Evolutionary conservation across 2,888 invertebrate species (phyloP).

Genomic region (Thyatira batis): DNA sequence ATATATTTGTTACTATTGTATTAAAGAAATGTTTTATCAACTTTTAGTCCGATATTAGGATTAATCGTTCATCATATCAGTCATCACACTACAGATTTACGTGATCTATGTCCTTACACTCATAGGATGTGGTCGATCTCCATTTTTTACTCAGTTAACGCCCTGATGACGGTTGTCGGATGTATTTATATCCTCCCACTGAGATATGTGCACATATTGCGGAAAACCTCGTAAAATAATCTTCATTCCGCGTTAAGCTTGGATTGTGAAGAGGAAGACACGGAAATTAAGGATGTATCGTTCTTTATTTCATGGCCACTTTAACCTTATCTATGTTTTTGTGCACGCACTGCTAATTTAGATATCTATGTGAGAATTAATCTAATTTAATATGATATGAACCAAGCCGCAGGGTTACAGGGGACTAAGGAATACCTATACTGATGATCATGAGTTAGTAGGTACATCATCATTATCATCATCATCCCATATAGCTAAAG

Average conservation of each 20-base stretch:
- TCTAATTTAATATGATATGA: too few relatives aligned
- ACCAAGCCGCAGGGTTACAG: too few relatives aligned
- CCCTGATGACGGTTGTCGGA: conserved; percentile 48
- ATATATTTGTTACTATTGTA: too few relatives aligned
- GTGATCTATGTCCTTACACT: conserved; percentile 57
- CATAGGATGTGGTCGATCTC: conserved; percentile 70
- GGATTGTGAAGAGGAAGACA: conserved; percentile 11
- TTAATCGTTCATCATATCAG: conserved; percentile 2
- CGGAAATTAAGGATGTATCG: conserved; percentile 1
- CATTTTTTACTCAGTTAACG: conserved; percentile 53
- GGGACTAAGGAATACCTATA: too few relatives aligned
- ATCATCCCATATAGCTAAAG: too few relatives aligned
- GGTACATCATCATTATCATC: too few relatives aligned
- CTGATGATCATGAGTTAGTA: too few relatives aligned
- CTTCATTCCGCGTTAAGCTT: conserved; percentile 30
- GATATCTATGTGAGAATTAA: not conserved
- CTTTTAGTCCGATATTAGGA: not conserved
- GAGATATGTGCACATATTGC: conserved; percentile 48
- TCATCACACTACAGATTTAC: not conserved
- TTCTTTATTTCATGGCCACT: conserved; percentile 5
- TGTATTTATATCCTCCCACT: conserved; percentile 63
- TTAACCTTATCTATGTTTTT: not conserved
- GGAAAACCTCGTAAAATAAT: conserved; percentile 62
- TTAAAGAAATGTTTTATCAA: too few relatives aligned
- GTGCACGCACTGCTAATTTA: not conserved